Conservation (phyloP, 2,797 vertebrate genomes). For the Merluccius polli region DNA sequence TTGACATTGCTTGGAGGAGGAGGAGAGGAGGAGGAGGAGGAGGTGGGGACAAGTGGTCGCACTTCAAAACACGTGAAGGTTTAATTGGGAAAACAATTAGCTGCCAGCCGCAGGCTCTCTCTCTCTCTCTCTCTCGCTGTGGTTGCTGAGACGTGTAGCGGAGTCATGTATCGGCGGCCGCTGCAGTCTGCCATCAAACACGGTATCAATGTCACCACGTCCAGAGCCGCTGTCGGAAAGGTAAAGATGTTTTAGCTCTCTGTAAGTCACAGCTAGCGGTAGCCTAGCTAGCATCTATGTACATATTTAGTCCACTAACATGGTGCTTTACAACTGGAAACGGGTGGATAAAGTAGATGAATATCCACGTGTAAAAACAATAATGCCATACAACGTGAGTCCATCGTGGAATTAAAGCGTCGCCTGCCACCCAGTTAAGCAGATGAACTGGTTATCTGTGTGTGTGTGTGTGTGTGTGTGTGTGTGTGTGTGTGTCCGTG, state of each 20-base stretch:
- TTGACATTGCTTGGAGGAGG: slow-evolving; percentile 70
- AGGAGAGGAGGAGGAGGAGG: slow-evolving; percentile 34
- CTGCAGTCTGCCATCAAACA: slow-evolving; percentile 60
- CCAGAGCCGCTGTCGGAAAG: slow-evolving; percentile 55
- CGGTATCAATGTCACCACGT: slow-evolving; percentile 37
- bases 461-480: not conserved
- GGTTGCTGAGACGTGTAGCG: slow-evolving; percentile 26
- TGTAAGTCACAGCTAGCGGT: slow-evolving; percentile 19
- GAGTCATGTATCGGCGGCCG: slow-evolving; percentile 73
- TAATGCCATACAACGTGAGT: not conserved
- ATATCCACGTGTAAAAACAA: not conserved
- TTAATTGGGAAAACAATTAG: slow-evolving; percentile 13
- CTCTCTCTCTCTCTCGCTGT: too few relatives aligned
- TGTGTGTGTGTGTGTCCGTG: too few relatives aligned
- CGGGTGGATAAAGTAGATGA: not conserved
- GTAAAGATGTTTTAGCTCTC: slow-evolving; percentile 43
- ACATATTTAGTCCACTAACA: not conserved
- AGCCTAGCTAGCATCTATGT: slow-evolving; percentile 15
- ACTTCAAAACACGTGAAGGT: slow-evolving; percentile 49
- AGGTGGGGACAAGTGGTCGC: slow-evolving; percentile 25
- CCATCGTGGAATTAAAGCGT: not conserved
- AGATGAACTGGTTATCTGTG: not conserved
- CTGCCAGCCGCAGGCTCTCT: not conserved
- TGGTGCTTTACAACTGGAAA: not conserved
- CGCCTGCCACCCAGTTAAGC: not conserved